Evolutionary conservation across 1,140 invertebrate species (phyloP).

Genomic region (Pseudoatta argentina): DNA sequence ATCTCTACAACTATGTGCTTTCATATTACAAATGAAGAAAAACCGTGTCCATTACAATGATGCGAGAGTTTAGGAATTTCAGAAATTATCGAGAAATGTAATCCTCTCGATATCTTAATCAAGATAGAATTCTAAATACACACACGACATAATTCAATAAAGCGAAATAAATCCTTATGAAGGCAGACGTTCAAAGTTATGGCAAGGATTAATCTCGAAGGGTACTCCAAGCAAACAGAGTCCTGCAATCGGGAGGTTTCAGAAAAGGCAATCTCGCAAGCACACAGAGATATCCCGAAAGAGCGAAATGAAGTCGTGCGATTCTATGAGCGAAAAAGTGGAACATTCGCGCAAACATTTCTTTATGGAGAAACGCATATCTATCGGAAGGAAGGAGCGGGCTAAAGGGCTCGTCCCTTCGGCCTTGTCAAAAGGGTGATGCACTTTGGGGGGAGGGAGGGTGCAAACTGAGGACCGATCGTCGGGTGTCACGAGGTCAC

Average conservation of each 20-base stretch:
- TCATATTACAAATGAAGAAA: slow-evolving; percentile 61
- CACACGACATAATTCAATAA: background rate
- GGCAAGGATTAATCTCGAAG: background rate
- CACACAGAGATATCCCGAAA: background rate
- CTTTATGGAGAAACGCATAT: slow-evolving; percentile 12
- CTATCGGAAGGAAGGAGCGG: slow-evolving; percentile 21
- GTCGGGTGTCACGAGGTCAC: slow-evolving; percentile 83
- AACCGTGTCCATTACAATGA: slow-evolving; percentile 41
- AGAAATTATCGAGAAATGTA: slow-evolving; percentile 22
- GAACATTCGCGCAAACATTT: slow-evolving; percentile 8
- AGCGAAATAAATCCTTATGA: slow-evolving; percentile 6
- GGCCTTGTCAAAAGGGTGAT: slow-evolving; percentile 71
- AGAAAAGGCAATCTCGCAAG: background rate
- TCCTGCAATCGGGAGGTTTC: background rate
- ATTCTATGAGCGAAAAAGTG: slow-evolving; percentile 14
- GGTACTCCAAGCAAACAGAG: background rate
- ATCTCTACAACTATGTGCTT: slow-evolving; percentile 49
- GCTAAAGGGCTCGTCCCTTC: slow-evolving; percentile 60
- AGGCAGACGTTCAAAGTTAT: background rate
- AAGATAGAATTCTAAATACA: background rate
- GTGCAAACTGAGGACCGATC: slow-evolving; percentile 68
- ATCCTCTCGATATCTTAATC: background rate
- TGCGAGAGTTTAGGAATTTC: slow-evolving; percentile 23
- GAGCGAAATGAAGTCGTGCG: slow-evolving; percentile 4
- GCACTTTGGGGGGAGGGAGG: slow-evolving; percentile 59